Conservation (phyloP, 2,888 invertebrate genomes). For the Volucella bombylans region DNA sequence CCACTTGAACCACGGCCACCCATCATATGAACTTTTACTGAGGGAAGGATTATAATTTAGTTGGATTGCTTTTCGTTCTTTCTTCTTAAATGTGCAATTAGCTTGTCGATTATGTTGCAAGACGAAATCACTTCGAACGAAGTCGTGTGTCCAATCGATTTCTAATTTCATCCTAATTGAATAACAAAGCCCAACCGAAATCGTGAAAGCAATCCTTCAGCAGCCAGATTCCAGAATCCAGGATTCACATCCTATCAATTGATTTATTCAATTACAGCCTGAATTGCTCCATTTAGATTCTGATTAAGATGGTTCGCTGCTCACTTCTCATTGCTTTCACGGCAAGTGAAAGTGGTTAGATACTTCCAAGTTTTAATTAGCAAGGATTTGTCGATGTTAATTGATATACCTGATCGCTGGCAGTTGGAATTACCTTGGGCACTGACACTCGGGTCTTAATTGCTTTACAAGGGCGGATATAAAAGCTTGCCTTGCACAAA, state of each 20-base stretch:
- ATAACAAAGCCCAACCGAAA: conserved; percentile 21
- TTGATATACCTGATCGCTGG: conserved; percentile 67
- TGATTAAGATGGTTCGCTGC: conserved; percentile 57
- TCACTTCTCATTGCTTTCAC: conserved; percentile 6
- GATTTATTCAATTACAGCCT: conserved; percentile 50
- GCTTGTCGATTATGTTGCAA: neutral
- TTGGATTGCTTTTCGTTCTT: neutral
- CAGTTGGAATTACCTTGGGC: conserved; percentile 41
- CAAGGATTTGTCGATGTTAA: conserved; percentile 73
- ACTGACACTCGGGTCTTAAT: conserved; percentile 42
- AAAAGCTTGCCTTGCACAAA: conserved; percentile 36
- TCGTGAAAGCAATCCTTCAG: conserved; percentile 27
- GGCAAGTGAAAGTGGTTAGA: conserved; percentile 19
- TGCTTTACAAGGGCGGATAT: conserved; percentile 28
- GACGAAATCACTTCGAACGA: conserved; percentile 15
- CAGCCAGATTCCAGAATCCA: neutral
- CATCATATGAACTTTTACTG: too few species aligned
- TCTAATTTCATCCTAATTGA: conserved; percentile 40
- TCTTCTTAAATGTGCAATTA: neutral
- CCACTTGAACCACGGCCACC: too few species aligned
- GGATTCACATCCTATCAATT: conserved; percentile 21
- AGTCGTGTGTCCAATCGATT: conserved; percentile 33
- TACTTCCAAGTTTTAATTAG: conserved; percentile 59
- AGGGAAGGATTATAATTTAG: too few species aligned
- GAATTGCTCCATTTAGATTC: conserved; percentile 63